These are phyloP conservation scores for Acholoe squamosa DNA, from an alignment of 2,888 invertebrate genomes.

Conservation along the genomic window DNA sequence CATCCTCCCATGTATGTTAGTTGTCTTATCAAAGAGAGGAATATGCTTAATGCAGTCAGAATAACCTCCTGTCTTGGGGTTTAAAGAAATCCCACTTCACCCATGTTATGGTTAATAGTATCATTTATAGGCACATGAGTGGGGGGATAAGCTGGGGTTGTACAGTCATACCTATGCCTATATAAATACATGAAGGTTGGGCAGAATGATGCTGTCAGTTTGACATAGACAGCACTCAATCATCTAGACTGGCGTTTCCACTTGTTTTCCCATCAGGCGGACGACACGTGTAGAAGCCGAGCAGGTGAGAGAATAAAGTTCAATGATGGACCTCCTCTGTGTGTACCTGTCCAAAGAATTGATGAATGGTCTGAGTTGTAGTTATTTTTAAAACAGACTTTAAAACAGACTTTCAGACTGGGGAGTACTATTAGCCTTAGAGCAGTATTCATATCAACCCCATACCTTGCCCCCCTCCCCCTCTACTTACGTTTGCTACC, in stretches of 20 bases:
- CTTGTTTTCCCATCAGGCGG: background rate
- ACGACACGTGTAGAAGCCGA: background rate
- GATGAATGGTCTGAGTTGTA: background rate
- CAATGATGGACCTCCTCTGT: background rate
- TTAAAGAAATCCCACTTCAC: no score
- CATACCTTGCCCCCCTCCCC: background rate
- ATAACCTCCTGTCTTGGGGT: no score
- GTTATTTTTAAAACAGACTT: background rate
- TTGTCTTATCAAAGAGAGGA: no score
- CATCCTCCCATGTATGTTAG: background rate
- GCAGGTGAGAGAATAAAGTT: slow-evolving; percentile 35
- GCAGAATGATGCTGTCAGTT: background rate
- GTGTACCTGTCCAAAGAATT: slow-evolving; percentile 4
- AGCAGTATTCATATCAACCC: background rate
- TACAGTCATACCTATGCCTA: no score
- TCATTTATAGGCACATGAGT: background rate
- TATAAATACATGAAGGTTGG: background rate
- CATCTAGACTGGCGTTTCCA: background rate
- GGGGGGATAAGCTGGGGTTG: no score
- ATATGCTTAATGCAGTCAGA: no score
- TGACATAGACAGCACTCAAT: background rate
- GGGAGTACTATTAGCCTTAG: slow-evolving; percentile 26
- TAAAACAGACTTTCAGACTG: slow-evolving; percentile 33
- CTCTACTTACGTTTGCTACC: background rate
- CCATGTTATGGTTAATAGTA: background rate